Percentiles rank a stretch among this genome's conserved stretches.
Evolutionary conservation across 2,888 invertebrate genomes (phyloP).

Genomic region (Napeogenes inachia): DNA sequence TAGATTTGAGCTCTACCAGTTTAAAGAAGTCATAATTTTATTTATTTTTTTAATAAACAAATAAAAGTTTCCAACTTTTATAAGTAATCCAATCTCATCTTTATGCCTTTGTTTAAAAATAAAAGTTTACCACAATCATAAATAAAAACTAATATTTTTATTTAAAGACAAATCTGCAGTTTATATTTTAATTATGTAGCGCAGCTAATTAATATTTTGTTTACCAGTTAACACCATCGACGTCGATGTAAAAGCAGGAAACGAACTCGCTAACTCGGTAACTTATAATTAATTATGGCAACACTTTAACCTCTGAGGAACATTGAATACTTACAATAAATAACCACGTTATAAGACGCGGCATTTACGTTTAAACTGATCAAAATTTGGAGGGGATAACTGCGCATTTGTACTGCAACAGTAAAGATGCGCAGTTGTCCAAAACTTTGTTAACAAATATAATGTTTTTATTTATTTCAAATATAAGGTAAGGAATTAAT

Average conservation of each 20-base stretch:
- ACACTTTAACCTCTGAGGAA: conserved; percentile 7
- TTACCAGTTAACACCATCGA: background rate
- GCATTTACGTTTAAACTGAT: too few species aligned
- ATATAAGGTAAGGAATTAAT: too few species aligned
- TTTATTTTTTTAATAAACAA: background rate
- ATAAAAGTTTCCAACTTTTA: conserved; percentile 3
- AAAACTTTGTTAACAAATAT: too few species aligned
- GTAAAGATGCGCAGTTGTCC: too few species aligned
- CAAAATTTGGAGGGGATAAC: too few species aligned
- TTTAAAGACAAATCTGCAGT: background rate
- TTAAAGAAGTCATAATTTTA: too few species aligned
- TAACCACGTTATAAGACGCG: background rate
- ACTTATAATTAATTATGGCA: conserved; percentile 9
- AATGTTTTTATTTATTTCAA: too few species aligned
- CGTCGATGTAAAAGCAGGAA: background rate
- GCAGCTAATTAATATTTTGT: background rate
- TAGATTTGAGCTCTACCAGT: too few species aligned
- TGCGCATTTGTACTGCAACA: too few species aligned
- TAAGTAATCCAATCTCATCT: background rate
- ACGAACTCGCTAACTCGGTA: background rate
- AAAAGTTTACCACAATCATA: too few species aligned
- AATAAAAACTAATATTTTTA: too few species aligned
- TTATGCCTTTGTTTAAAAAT: too few species aligned
- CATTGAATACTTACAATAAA: conserved; percentile 2
- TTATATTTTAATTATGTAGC: background rate